A percentile compares a stretch with the other conserved stretches of the same genome.
Evolutionary conservation across 2,888 invertebrate genomes (phyloP).

Genomic region (Nematopogon swammerdamellus): DNA sequence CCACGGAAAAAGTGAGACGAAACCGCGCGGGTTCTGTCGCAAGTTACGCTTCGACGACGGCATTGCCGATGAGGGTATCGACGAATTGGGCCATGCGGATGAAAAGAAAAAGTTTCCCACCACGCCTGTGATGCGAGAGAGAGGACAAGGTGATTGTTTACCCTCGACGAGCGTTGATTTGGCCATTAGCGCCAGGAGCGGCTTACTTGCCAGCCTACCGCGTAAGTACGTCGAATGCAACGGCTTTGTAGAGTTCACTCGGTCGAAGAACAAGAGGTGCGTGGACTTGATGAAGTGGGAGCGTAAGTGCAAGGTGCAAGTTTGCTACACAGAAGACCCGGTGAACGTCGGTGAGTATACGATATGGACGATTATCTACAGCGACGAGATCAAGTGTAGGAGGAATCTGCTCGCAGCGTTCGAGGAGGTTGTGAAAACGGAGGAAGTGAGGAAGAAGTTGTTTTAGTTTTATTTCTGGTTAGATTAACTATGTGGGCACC

Average conservation of each 20-base stretch:
- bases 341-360: slow-evolving; percentile 52
- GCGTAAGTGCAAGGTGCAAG: slow-evolving; percentile 60
- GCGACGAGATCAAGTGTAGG: slow-evolving; percentile 57
- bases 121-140: slow-evolving; percentile 40
- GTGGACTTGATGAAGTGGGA: slow-evolving; percentile 55
- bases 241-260: slow-evolving; percentile 42
- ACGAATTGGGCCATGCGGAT: neutral
- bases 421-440: slow-evolving; percentile 34
- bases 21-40: neutral
- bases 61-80: neutral
- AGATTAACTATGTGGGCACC: no score
- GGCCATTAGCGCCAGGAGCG: slow-evolving; percentile 33
- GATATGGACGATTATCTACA: slow-evolving; percentile 60
- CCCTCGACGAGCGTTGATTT: slow-evolving; percentile 42
- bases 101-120: neutral
- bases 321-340: slow-evolving; percentile 56
- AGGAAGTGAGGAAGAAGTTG: slow-evolving; percentile 17
- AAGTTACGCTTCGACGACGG: neutral
- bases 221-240: slow-evolving; percentile 44
- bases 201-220: slow-evolving; percentile 26
- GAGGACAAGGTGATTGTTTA: slow-evolving; percentile 45
- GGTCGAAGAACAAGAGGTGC: slow-evolving; percentile 31
- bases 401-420: slow-evolving; percentile 55
- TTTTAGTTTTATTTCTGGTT: slow-evolving; percentile 2
- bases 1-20: neutral